Base-by-base conservation (phyloP, 1,140 invertebrate genomes). In the Procambarus virginalis region DNA sequence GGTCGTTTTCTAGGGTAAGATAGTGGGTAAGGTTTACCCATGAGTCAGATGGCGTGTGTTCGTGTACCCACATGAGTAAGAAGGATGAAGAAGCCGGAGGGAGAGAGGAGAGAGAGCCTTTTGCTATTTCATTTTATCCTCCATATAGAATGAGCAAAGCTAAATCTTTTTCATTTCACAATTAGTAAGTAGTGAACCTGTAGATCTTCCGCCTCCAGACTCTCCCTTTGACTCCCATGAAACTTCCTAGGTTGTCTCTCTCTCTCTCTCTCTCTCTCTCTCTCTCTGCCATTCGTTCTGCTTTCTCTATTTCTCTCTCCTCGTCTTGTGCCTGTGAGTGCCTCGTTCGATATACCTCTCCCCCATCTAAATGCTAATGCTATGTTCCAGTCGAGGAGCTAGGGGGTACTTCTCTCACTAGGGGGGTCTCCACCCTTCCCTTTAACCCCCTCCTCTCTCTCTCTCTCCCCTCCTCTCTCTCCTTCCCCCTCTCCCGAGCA, bases 321-420 rank as follows among this genome's bases (percentile, higher is more conserved):
- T 68, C 64, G 10, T 68, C 64, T 17, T 68, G 12, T 10, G 20
- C 3, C 12, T 17, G 60, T 8, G 20, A n/a, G 64, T 5, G 64
- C 64, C 68, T 5, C 68, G n/a, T 4, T 73, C n/a, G 68, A 34
- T 73, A 8, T 73, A 34, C 68, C 68, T 73, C 68, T 73, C 68
- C 68, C 68, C 68, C 68, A 73, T 73, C 68, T 73, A 73, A 73
- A 73, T 73, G 68, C 68, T 73, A 73, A 73, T 73, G 68, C 6
- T 73, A 73, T 73, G 68, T 73, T 73, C 68, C n/a, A 73, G 68
- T 22, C 68, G 68, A 73, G 68, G 8, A 22, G 4, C 4, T 64
- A 17, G 64, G 20, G n/a, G 4, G 8, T 73, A 22, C 4, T 34
- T 34, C 22, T 34, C 68, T 34, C 22, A 34, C 68, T 34, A 5